Evolutionary conservation across 92 coral and sea anemone species (phyloP), one percentile per base, ranked within the genome.

Genomic region (Phymanthus crucifer): DNA sequence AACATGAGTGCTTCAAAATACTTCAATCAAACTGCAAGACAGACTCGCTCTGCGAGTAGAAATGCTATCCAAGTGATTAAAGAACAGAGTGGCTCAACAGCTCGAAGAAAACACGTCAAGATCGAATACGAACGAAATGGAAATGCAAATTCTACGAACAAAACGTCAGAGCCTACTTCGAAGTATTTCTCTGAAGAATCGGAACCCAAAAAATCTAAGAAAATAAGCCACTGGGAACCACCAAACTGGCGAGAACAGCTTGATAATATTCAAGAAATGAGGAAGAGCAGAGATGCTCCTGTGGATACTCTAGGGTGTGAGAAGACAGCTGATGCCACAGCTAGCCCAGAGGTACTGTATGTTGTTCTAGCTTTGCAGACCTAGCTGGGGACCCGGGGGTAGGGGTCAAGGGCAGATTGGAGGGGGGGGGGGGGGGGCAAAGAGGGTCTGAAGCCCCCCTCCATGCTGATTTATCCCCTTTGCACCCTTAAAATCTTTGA

Each of bases 291-390:
- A 46, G 89, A 89, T 74, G 98, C 98, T 2, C 91, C 98, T 1
- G 98, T 94, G 11, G 98, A 94, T 69, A 79, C 85, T 11, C 93
- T 90, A 83, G 98, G 98, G 4, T 94, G 98, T 52, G 95, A 94
- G 77, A 89, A 88, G 73, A 90, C 98, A 66, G 97, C 97, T 75
- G 97, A 94, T 77, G 36, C 70, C 45, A 82, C 26, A 40, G 91
- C 91, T 70, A 45, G 89, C 26, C 94, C 98, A 8, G 85, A 89
- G 91, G 97, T 94, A 64, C 52, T 40, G 43, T n/a, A 2, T 66
- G 36, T 10, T 23, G 14, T 74, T 17, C 14, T 8, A 26, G 68
- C 68, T 18, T 6, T 5, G 9, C 7, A n/a, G n/a, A n/a, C n/a
- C n/a, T n/a, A n/a, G n/a, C n/a, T n/a, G n/a, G n/a, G n/a, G 13